A percentile compares a stretch with the other conserved stretches of the same genome.
Conservation (phyloP, 2,113 vertebrate species). For the Calyptommatus sinebrachiatus region DNA sequence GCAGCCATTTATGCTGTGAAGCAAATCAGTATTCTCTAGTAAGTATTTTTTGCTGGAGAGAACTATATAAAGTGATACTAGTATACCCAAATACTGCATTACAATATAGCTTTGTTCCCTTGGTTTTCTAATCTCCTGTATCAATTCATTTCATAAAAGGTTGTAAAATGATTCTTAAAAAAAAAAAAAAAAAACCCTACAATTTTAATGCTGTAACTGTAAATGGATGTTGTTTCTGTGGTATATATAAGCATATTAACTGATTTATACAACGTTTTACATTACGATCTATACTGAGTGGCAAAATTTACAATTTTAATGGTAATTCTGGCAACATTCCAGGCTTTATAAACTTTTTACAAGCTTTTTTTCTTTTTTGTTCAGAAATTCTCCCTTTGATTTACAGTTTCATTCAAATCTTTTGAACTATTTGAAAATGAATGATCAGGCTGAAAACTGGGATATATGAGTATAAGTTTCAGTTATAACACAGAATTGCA, state of each 20-base stretch:
- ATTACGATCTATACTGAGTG: slow-evolving; percentile 53
- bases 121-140: background rate
- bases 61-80: background rate
- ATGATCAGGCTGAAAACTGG: slow-evolving; percentile 21
- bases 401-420: slow-evolving; percentile 35
- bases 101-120: slow-evolving; percentile 1
- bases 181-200: slow-evolving; percentile 21
- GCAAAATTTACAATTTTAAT: slow-evolving; percentile 69
- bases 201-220: slow-evolving; percentile 29
- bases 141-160: slow-evolving; percentile 13
- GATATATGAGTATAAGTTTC: slow-evolving; percentile 28
- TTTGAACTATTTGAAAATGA: slow-evolving; percentile 28
- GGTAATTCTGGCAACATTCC: slow-evolving; percentile 54
- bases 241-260: slow-evolving; percentile 48
- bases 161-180: slow-evolving; percentile 4
- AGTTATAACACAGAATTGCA: background rate
- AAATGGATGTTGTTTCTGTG: slow-evolving; percentile 40
- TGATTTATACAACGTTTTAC: slow-evolving; percentile 44
- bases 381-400: slow-evolving; percentile 51
- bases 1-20: slow-evolving; percentile 1
- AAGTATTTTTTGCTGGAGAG: background rate
- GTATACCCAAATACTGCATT: background rate
- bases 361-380: slow-evolving; percentile 40
- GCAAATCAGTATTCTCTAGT: slow-evolving; percentile 30
- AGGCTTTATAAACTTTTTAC: slow-evolving; percentile 52